Base-by-base conservation (phyloP, 2,888 invertebrate genomes). In the Sericinus montela region DNA sequence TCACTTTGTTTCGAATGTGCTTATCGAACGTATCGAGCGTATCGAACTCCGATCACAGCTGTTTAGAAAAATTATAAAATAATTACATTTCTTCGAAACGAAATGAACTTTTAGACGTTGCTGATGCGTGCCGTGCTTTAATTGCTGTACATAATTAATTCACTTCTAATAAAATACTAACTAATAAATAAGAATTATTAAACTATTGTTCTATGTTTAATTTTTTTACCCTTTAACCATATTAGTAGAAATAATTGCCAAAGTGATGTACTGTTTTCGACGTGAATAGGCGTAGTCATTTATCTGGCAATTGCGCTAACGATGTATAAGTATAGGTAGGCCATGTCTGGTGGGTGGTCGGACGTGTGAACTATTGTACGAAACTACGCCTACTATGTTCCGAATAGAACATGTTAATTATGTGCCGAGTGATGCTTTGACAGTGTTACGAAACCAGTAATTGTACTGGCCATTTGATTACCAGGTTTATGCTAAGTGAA, bases 361-460 rank as follows among this genome's bases (percentile, higher is more conserved):
- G 42, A 23, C 48, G 38, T 43, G 45, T 38, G 41, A 42, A 40
- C 41, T 50, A 49, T 38, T 43, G 28, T 42, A 39, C 35, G 16
- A 3, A 35, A 32, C 39, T 15, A 39, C 39, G 44, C 35, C 50
- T 52, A 57, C 53, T 55, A 56, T 57, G 54, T 43, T 30, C 53
- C 51, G 58, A 58, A 60, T 59, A 65, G 72, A 66, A 73, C 79
- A 74, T 67, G 77, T 75, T 79, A 76, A 80, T 80, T 79, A 80
- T 72, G 54, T 63, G 52, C 54, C 53, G 63, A 70, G 66, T 72
- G 73, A 75, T 67, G 69, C 62, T 68, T 67, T 56, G 62, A 55
- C 56, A 58, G 60, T 77, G 76, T 78, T 77, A 75, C 58, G 58
- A 65, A 67, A 56, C 62, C 59, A 65, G 69, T 72, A 74, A 75